Conservation (phyloP, 2,797 vertebrate genomes). For the Falco peregrinus region DNA sequence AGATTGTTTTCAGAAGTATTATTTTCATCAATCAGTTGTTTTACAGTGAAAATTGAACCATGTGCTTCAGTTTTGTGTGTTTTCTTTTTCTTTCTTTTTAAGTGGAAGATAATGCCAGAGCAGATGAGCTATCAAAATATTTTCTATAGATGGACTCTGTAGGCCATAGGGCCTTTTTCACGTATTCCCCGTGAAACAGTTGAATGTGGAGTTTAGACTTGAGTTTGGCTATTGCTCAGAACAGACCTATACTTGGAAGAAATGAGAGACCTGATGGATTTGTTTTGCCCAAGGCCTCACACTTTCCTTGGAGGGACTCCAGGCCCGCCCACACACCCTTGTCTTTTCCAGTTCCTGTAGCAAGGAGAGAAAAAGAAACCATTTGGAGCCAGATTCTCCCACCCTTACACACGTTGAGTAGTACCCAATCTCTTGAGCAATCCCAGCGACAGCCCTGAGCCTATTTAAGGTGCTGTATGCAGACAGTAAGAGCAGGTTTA, state of each 20-base stretch:
- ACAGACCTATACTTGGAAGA: slow-evolving; percentile 81
- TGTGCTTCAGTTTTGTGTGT: slow-evolving; percentile 20
- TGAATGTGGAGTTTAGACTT: slow-evolving; percentile 68
- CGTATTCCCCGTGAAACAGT: slow-evolving; percentile 69
- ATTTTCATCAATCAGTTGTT: slow-evolving; percentile 69
- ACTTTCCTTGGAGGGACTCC: slow-evolving; percentile 78
- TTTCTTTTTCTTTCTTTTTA: slow-evolving; percentile 47
- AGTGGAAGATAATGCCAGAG: slow-evolving; percentile 47
- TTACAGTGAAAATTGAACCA: slow-evolving; percentile 52
- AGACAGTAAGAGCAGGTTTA: neutral
- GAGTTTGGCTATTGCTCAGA: slow-evolving; percentile 76
- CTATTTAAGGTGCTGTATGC: neutral
- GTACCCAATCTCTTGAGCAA: slow-evolving; percentile 5
- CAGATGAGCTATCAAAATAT: slow-evolving; percentile 68
- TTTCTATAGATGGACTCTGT: slow-evolving; percentile 65
- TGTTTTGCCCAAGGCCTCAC: slow-evolving; percentile 81
- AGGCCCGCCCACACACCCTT: slow-evolving; percentile 76
- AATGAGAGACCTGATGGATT: slow-evolving; percentile 77
- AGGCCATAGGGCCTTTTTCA: slow-evolving; percentile 66
- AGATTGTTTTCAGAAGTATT: slow-evolving; percentile 75
- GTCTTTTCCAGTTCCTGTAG: slow-evolving; percentile 78
- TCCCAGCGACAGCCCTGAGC: neutral
- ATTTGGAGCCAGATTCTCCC: slow-evolving; percentile 48
- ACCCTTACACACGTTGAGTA: slow-evolving; percentile 41
- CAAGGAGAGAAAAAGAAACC: slow-evolving; percentile 60